Base-by-base conservation (phyloP, 2,113 vertebrate genomes). In the Perognathus longimembris region DNA sequence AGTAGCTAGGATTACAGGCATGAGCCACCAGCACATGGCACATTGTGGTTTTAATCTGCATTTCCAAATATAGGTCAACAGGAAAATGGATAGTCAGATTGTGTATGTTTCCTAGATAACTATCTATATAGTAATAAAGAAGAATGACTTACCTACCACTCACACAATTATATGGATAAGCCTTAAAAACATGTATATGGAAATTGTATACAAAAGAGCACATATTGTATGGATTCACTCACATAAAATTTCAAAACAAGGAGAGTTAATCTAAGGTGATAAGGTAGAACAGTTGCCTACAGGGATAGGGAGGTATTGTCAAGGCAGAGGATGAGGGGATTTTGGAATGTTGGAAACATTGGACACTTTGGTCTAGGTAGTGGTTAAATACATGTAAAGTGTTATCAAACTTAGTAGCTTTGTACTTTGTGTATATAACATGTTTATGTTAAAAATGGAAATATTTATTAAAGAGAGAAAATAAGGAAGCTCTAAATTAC, bases 61-160 rank as follows among this genome's bases (percentile, higher is more conserved):
- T 77, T 85, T 92, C 71, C 83, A 86, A 91, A 88, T 59, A 69
- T 63, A 59, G 14, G n/a, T 59, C 64, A 75, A 74, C 32, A 73
- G 85, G 66, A 90, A 91, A 85, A 50, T 69, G 32, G 22, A 64
- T 76, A 42, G 78, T 83, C 67, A 69, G 67, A 70, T 36, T 10
- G 30, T 59, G 32, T 67, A 24, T 84, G 26, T 66, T 84, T 89
- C 26, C 67, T 67, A 82, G 34, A 30, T 66, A 64, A 59, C 80
- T 64, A 89, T 74, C 32, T 67, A 45, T 28, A 91, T 1, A 57
- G 9, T 5, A n/a, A 11, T 12, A n/a, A n/a, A n/a, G 61, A 82
- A 87, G 87, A 64, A 81, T 54, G 40, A 78, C 30, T 9, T 61
- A 77, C 45, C 4, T 0, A 63, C 30, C 50, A 15, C 50, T 89